Evolutionary conservation across 2,888 invertebrate genomes (phyloP), one percentile per base, ranked within the genome.

Genomic region (Troides oblongomaculatus): DNA sequence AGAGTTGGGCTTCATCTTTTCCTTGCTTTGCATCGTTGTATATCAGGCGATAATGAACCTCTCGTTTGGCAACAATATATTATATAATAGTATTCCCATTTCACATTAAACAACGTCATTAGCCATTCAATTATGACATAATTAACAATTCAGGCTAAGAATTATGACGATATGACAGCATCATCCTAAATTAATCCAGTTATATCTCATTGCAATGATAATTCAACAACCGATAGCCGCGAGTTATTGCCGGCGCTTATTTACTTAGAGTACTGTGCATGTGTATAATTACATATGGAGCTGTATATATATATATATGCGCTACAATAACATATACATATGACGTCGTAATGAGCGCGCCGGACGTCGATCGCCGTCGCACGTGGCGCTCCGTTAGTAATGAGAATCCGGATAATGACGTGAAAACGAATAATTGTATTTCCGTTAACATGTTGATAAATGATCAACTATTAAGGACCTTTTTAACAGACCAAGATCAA

Each of bases 351-450:
- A 75, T 75, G 72, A 75, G 72, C 67, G 69, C 66, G 64, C 62
- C 60, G 61, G 64, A 66, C 73, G 73, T 70, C 71, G 64, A 72
- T 64, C 59, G 69, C 14, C 23, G 39, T 60, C 64, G 68, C 74
- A 74, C 76, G 75, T 74, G 75, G 73, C 69, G 67, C 75, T 70
- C 77, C 72, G 77, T 78, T 75, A 73, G 77, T 79, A 81, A 81
- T 82, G 82, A 79, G 78, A 74, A 72, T 62, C 69, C 53, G 7
- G 61, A n/a, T 39, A n/a, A 30, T 56, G 23, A 30, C 17, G 17
- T 46, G 46, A 14, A 46, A 46, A 46, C 46, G 12, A 46, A 46
- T 2, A 46, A 14, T 46, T 46, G 12, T 14, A 46, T 1, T 46
- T 46, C 14, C 46, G 12, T 46, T 46, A 12, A 43, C 1, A 2